These are phyloP conservation scores for Drosophila busckii DNA, from an alignment of 1,140 invertebrate genomes.

Conservation along the genomic window DNA sequence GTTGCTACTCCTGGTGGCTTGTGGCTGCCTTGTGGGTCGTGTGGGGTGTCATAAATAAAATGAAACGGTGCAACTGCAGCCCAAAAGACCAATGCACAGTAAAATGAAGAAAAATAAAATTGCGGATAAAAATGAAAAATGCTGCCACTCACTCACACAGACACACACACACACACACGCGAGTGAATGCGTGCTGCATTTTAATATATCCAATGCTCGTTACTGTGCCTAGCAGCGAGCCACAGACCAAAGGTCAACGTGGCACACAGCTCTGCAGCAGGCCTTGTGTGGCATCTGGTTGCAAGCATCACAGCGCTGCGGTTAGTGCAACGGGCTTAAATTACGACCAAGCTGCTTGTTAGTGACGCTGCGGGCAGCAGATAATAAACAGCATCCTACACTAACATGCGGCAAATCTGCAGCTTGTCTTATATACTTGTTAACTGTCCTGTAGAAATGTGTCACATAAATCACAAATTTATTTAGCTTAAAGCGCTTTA, in stretches of 20 bases:
- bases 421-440: no score
- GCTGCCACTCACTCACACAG: slow-evolving; percentile 6
- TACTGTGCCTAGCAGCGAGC: slow-evolving; percentile 24
- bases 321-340: slow-evolving; percentile 52
- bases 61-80: slow-evolving; percentile 12
- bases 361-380: slow-evolving; percentile 19
- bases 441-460: no score
- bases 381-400: slow-evolving; percentile 23
- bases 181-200: slow-evolving; percentile 34
- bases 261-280: slow-evolving; percentile 40
- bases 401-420: no score
- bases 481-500: no score
- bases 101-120: not conserved
- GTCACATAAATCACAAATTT: no score
- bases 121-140: slow-evolving; percentile 43
- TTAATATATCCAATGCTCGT: slow-evolving; percentile 31
- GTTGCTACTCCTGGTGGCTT: slow-evolving; percentile 4
- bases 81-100: not conserved
- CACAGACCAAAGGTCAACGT: slow-evolving; percentile 54
- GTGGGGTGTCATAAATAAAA: slow-evolving; percentile 52
- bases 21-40: slow-evolving; percentile 19
- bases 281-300: slow-evolving; percentile 5
- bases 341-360: slow-evolving; percentile 40
- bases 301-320: slow-evolving; percentile 25
- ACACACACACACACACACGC: not conserved